phyloP scores from a whole-genome alignment of 2,888 invertebrate species.

The Cryptosula pallasiana region DNA sequence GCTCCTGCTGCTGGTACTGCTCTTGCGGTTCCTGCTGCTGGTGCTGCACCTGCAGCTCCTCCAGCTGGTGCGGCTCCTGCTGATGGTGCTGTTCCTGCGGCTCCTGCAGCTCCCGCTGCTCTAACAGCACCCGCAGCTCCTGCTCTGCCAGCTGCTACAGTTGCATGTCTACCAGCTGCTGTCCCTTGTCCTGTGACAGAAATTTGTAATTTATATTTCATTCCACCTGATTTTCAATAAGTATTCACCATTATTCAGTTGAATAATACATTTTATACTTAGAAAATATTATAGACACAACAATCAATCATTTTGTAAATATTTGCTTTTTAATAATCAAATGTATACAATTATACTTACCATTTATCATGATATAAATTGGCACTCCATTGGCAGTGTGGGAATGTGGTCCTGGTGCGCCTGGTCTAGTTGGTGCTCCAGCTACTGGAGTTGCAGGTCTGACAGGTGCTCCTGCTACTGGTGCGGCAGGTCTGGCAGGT shows the following conservation, averaged over 20 bases:
- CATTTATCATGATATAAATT: neutral
- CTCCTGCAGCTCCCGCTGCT: neutral
- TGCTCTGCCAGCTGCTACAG: neutral
- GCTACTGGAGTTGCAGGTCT: neutral
- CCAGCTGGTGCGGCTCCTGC: conserved; percentile 27
- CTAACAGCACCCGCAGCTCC: neutral
- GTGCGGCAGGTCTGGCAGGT: neutral
- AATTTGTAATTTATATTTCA: too few relatives aligned
- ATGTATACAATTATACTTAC: too few relatives aligned
- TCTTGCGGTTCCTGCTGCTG: conserved; percentile 29
- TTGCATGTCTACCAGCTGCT: too few relatives aligned
- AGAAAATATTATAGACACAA: too few relatives aligned
- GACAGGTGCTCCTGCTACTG: neutral
- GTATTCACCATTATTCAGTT: too few relatives aligned
- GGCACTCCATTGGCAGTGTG: neutral
- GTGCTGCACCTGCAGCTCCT: conserved; percentile 30
- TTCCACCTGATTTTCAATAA: too few relatives aligned
- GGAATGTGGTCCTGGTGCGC: neutral
- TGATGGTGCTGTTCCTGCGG: neutral
- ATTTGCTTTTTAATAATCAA: too few relatives aligned
- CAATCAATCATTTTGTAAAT: too few relatives aligned
- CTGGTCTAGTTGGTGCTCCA: neutral
- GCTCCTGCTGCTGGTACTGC: conserved; percentile 30
- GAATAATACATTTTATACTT: too few relatives aligned
- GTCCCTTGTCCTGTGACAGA: too few relatives aligned